A percentile compares a stretch with the other conserved stretches of the same genome.
phyloP scores from a whole-genome alignment of 2,797 vertebrate species.

The Pseudotriccus pelzelni region DNA sequence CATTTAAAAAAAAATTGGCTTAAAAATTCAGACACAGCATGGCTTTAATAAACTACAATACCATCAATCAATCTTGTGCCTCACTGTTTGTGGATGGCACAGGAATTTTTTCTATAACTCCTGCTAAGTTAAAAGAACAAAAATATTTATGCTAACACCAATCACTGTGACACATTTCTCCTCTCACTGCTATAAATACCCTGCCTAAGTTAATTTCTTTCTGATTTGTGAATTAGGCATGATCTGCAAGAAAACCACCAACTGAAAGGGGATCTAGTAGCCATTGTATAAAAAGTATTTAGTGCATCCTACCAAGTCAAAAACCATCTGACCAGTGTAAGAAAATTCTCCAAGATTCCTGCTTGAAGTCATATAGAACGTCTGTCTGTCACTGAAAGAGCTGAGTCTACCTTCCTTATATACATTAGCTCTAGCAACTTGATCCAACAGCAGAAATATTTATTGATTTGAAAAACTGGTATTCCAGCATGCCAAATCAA shows the following conservation, averaged over 20 bases:
- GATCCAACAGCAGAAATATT: not conserved
- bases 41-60: not conserved
- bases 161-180: not conserved
- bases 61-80: not conserved
- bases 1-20: not conserved
- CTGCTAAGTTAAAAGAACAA: not conserved
- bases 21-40: not conserved
- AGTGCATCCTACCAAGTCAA: not conserved
- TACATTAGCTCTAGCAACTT: not conserved
- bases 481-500: not conserved
- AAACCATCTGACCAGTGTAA: not conserved
- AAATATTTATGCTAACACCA: not conserved
- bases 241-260: not conserved
- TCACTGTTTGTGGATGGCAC: not conserved
- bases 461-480: not conserved
- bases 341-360: not conserved
- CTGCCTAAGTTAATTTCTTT: not conserved
- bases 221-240: not conserved
- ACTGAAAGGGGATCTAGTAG: not conserved
- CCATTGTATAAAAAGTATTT: not conserved
- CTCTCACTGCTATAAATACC: not conserved
- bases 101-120: not conserved
- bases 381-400: not conserved
- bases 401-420: not conserved
- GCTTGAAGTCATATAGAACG: not conserved